These are phyloP conservation scores for Rhinolophus ferrumequinum DNA, from an alignment of 2,113 vertebrate genomes.

Conservation along the genomic window DNA sequence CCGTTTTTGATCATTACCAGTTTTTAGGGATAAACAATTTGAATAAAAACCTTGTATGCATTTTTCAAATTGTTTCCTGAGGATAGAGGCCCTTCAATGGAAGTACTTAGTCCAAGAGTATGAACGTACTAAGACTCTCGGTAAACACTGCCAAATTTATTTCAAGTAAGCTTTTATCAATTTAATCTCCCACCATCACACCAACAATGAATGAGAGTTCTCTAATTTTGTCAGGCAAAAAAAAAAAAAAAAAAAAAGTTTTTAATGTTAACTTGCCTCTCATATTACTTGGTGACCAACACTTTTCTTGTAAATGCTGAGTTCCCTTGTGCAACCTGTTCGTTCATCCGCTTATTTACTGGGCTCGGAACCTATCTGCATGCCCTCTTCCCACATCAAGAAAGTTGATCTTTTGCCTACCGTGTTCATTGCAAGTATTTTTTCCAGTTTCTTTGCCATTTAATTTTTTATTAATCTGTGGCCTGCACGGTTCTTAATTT, in stretches of 20 bases:
- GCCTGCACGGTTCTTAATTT: not conserved
- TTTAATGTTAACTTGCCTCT: constrained; percentile 10
- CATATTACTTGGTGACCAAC: not conserved
- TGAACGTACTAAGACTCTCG: not conserved
- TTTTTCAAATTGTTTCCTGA: constrained; percentile 1
- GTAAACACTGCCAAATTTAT: not conserved
- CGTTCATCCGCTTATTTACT: not conserved
- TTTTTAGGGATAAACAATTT: not conserved
- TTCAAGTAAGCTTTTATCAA: not conserved
- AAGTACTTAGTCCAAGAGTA: not conserved
- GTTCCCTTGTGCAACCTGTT: not conserved
- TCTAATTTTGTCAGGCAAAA: not conserved
- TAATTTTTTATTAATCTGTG: constrained; percentile 11
- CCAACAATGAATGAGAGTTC: not conserved
- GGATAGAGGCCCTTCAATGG: not conserved
- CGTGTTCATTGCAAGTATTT: not conserved
- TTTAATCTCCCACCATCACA: not conserved
- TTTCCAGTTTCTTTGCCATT: not conserved
- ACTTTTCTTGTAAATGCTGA: not conserved
- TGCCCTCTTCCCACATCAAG: not conserved
- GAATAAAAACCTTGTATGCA: not conserved
- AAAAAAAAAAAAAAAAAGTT: not conserved
- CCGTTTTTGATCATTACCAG: not conserved
- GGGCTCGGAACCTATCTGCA: not conserved
- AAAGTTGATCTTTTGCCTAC: not conserved